These are phyloP conservation scores for Pyxicephalus adspersus DNA, from an alignment of 2,113 vertebrate species.

Conservation along the genomic window DNA sequence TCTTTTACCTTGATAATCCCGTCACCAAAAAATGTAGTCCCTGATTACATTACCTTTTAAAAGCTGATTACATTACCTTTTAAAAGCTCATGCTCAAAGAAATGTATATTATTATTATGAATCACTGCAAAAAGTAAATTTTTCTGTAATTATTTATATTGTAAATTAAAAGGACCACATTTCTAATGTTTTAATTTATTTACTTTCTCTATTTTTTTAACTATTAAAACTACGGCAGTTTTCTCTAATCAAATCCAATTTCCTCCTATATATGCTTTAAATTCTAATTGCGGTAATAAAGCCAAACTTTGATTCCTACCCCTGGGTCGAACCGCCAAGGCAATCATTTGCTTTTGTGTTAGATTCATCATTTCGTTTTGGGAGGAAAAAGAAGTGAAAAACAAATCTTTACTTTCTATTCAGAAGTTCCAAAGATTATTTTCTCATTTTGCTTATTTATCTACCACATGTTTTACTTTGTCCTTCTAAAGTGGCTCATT, in stretches of 20 bases:
- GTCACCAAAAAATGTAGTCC: too few relatives aligned
- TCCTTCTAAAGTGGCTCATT: not conserved
- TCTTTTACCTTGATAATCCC: too few relatives aligned
- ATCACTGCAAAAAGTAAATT: not conserved
- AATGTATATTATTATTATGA: not conserved
- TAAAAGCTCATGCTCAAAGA: not conserved
- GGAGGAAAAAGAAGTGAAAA: not conserved
- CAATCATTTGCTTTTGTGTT: conserved; percentile 10
- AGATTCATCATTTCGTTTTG: not conserved
- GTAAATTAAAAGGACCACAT: not conserved
- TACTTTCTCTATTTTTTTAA: not conserved
- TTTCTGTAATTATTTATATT: not conserved
- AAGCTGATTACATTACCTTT: too few relatives aligned
- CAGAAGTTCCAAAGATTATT: not conserved
- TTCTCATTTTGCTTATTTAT: not conserved
- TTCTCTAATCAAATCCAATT: not conserved
- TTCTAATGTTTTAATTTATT: not conserved
- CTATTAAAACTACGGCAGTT: not conserved
- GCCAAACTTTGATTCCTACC: not conserved
- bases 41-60: too few relatives aligned
- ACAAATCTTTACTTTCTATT: not conserved
- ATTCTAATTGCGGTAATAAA: not conserved
- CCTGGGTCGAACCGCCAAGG: conserved; percentile 4
- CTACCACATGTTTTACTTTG: not conserved
- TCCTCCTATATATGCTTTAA: not conserved